phyloP scores from a whole-genome alignment of 2,797 vertebrate species.

The Halcyon chelicuti region DNA sequence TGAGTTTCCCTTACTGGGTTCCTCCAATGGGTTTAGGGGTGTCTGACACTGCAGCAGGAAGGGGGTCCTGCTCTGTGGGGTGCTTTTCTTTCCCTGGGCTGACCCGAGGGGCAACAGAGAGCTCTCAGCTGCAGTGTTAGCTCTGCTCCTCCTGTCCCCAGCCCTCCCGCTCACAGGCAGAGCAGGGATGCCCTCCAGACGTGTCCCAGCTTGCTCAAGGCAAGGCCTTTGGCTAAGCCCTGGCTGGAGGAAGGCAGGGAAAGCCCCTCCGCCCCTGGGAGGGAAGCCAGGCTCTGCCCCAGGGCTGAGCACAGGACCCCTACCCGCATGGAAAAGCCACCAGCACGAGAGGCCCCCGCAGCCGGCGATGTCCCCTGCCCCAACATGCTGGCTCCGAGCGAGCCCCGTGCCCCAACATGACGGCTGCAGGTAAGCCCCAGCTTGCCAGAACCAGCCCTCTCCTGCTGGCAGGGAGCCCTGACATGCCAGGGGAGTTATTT shows the following conservation, averaged over 20 bases:
- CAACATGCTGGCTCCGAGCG: background rate
- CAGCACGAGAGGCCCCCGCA: background rate
- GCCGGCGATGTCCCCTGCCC: background rate
- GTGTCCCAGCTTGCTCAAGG: background rate
- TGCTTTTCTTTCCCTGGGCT: background rate
- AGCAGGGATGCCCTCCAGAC: background rate
- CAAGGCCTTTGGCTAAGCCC: background rate
- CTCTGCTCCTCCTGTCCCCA: background rate
- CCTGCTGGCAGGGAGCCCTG: constrained; percentile 28
- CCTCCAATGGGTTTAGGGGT: background rate
- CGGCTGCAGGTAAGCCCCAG: constrained; percentile 13
- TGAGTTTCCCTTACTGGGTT: background rate
- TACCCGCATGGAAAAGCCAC: background rate
- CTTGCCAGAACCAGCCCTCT: constrained; percentile 52
- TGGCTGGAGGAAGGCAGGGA: background rate
- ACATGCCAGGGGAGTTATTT: constrained; percentile 43
- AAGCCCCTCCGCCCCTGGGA: background rate
- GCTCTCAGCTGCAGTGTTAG: fast-evolving
- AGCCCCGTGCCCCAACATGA: constrained; percentile 31
- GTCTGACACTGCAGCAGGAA: fast-evolving
- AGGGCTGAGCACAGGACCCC: background rate
- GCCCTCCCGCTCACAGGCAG: background rate
- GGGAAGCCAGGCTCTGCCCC: background rate
- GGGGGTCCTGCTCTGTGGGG: fast-evolving
- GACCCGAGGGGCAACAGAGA: background rate